These are phyloP conservation scores for Bryconaethiops microstoma DNA, from an alignment of 2,797 vertebrate genomes.

Conservation along the genomic window DNA sequence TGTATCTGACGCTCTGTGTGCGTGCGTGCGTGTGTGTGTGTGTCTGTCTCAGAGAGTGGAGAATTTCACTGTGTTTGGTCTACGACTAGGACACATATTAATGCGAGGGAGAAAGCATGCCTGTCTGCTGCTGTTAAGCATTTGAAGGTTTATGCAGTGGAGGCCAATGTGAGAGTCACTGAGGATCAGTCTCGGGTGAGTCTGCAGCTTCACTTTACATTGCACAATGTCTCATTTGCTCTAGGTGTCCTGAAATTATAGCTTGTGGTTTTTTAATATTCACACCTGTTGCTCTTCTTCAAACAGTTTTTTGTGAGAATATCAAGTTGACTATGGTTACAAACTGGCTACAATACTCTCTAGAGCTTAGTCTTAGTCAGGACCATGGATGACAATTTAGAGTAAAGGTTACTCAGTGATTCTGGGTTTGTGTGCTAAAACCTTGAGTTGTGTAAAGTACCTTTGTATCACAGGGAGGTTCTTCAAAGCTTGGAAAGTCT, in stretches of 20 bases:
- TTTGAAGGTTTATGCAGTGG: constrained; percentile 16
- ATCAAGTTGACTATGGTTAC: neutral
- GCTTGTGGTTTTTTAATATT: neutral
- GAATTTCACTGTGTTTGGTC: constrained; percentile 11
- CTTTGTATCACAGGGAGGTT: neutral
- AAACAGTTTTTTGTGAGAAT: neutral
- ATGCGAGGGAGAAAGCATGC: neutral
- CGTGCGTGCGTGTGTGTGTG: constrained; percentile 9
- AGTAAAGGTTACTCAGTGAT: neutral
- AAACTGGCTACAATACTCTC: neutral
- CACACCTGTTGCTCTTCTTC: neutral
- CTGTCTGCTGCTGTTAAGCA: neutral
- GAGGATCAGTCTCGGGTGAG: constrained; percentile 33
- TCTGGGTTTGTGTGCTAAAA: neutral
- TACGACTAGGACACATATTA: constrained; percentile 14
- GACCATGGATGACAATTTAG: neutral
- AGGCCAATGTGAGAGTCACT: constrained; percentile 32
- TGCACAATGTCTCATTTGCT: neutral
- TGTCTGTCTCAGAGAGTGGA: constrained; percentile 8
- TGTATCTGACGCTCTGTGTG: neutral
- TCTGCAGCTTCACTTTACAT: neutral
- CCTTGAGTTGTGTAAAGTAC: neutral
- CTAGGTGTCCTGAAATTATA: neutral
- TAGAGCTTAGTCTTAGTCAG: neutral
- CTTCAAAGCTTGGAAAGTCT: neutral